phyloP scores from a whole-genome alignment of 2,113 vertebrate genomes.

The Terrapene triunguis region DNA sequence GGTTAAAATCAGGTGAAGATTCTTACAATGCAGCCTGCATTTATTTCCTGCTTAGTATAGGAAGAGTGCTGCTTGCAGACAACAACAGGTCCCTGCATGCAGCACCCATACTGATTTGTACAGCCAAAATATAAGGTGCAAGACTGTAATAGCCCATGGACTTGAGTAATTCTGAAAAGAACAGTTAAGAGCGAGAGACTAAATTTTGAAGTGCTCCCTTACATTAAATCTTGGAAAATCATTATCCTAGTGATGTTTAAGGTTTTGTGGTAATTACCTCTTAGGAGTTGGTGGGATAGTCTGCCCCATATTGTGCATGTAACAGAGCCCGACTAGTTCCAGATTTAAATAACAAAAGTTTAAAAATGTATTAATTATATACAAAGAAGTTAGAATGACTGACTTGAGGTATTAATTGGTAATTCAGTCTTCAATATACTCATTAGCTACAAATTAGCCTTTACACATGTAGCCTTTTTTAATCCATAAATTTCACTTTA shows the following conservation, averaged over 20 bases:
- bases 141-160: neutral
- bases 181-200: fast-evolving
- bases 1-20: neutral
- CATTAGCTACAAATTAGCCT: too few species aligned
- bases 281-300: neutral
- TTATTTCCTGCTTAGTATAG: fast-evolving
- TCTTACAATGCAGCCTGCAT: fast-evolving
- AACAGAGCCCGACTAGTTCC: neutral
- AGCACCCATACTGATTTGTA: fast-evolving
- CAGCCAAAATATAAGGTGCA: neutral
- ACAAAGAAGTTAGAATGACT: neutral
- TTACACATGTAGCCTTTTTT: too few species aligned
- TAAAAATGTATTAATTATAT: neutral
- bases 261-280: neutral
- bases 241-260: neutral
- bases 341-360: too few species aligned
- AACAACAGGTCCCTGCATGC: neutral
- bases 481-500: too few species aligned
- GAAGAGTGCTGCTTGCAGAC: fast-evolving
- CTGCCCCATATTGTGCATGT: neutral
- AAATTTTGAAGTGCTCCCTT: neutral
- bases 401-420: neutral
- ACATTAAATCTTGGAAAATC: neutral
- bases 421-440: neutral
- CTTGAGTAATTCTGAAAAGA: neutral